These are phyloP conservation scores for Allobates femoralis DNA, from an alignment of 2,797 vertebrate genomes.

Conservation along the genomic window DNA sequence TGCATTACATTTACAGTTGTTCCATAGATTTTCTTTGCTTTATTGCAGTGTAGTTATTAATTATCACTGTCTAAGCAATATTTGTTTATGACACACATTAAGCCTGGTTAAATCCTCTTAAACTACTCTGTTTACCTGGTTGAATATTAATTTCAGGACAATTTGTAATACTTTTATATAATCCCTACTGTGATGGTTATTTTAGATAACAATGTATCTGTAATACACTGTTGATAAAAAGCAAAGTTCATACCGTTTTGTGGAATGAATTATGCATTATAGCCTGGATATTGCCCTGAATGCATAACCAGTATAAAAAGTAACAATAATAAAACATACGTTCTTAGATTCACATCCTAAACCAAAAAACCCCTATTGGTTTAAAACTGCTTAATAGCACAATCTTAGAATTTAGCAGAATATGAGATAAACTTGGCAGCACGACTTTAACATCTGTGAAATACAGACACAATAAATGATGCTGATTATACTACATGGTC, in stretches of 20 bases:
- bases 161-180: constrained; percentile 12
- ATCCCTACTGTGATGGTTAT: constrained; percentile 8
- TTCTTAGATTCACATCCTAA: neutral
- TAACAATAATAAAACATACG: neutral
- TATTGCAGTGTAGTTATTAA: neutral
- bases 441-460: constrained; percentile 14
- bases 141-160: neutral
- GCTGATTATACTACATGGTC: neutral
- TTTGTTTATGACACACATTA: neutral
- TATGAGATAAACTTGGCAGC: constrained; percentile 1
- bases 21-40: neutral
- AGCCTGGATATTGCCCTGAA: constrained; percentile 8
- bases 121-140: neutral
- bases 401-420: neutral
- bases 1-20: neutral
- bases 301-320: constrained; percentile 10
- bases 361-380: neutral
- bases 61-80: neutral
- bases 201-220: constrained; percentile 7
- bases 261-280: constrained; percentile 18
- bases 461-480: neutral
- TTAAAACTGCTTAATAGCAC: neutral
- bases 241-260: constrained; percentile 26
- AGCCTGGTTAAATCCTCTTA: constrained; percentile 7
- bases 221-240: constrained; percentile 21